Conservation (phyloP, 2,797 vertebrate genomes). For the Agapornis canus region DNA sequence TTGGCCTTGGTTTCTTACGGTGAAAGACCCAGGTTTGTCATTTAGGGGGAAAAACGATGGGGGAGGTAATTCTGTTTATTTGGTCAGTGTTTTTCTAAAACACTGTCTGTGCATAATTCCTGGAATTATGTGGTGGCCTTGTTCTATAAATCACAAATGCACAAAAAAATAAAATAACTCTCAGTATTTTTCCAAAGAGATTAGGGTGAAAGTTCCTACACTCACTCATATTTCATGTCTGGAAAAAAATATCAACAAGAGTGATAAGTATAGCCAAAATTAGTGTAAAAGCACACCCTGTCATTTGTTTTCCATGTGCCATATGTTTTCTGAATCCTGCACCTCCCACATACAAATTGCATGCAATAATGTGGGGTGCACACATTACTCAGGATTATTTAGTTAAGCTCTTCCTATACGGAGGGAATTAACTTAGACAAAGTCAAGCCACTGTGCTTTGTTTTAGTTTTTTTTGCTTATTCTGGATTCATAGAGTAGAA, state of each 20-base stretch:
- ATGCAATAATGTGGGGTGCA: conserved; percentile 63
- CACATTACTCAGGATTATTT: conserved; percentile 61
- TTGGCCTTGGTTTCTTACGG: background rate
- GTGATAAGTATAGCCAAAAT: conserved; percentile 64
- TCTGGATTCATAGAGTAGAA: conserved; percentile 55
- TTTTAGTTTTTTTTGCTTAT: conserved; percentile 44
- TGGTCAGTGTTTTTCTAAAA: background rate
- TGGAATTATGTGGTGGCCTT: background rate
- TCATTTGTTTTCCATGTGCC: conserved; percentile 70
- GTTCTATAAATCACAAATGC: conserved; percentile 54
- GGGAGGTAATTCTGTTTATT: conserved; percentile 45
- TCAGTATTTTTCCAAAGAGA: conserved; percentile 36
- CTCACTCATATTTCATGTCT: conserved; percentile 57
- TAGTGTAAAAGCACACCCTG: conserved; percentile 67
- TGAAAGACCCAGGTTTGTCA: conserved; percentile 11
- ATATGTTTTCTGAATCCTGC: conserved; percentile 73
- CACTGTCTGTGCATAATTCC: background rate
- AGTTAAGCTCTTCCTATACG: conserved; percentile 48
- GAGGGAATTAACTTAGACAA: conserved; percentile 40
- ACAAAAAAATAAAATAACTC: background rate
- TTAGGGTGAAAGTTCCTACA: conserved; percentile 54
- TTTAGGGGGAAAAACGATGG: background rate
- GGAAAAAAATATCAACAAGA: conserved; percentile 53
- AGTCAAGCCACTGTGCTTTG: conserved; percentile 35
- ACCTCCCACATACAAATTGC: conserved; percentile 72